Base-by-base conservation (phyloP, 2,113 vertebrate species). In the Poeciliopsis occidentalis region DNA sequence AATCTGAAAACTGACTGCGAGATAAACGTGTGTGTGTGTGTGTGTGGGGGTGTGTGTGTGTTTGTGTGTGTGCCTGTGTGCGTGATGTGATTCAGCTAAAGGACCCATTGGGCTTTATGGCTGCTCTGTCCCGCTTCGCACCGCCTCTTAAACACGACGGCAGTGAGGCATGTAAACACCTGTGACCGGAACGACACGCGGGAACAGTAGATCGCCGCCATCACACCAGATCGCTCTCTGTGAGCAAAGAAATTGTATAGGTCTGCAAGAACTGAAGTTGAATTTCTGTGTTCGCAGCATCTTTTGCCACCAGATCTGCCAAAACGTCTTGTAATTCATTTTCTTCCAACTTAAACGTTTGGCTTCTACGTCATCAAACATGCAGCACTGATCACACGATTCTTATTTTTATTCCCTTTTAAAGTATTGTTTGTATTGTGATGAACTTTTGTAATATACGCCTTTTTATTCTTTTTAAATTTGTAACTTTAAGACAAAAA, bases 1-100 rank as follows among this genome's bases (percentile, higher is more conserved):
- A 79, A 91, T 90, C 74, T 81, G 68, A 78, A 87, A 80, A 83
- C 37, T 85, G 89, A 92, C 90, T 80, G 61, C 73, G 32, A 64
- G 39, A 61, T 70, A 22, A 77, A 66, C 64, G 11, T 63, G 67
- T 60, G 71, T 72, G 26, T 63, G 67, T 60, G 71, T 72, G 26
- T 32, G 75, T 63, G 67, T n/a, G n/a, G n/a, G n/a, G n/a, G n/a
- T n/a, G n/a, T n/a, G n/a, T n/a, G n/a, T n/a, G n/a, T n/a, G n/a
- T n/a, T n/a, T n/a, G n/a, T 62, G 71, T 71, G 26, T 61, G 41
- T 64, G 37, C 39, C 30, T 32, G 75, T 75, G 62, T 74, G 26
- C 61, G 51, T 67, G 37, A 6, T 61, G 51, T 37, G 51, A 82
- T 47, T 65, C 29, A 2, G 0, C 2, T 29, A 37, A 24, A 68